Percentiles rank a stretch among this genome's conserved stretches.
phyloP scores from a whole-genome alignment of 2,888 invertebrate species.

The Athalia circularis region DNA sequence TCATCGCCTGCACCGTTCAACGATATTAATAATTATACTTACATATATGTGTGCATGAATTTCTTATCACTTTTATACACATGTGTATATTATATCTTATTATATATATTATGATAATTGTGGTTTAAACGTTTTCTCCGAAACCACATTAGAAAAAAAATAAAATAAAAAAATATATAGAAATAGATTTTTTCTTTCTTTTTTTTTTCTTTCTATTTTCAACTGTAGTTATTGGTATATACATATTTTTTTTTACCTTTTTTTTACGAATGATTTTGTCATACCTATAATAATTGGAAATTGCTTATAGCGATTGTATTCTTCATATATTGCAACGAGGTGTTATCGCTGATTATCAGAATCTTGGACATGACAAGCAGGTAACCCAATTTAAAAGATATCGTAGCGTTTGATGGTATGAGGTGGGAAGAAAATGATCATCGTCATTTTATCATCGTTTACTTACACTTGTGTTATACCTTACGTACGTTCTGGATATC shows the following conservation, averaged over 20 bases:
- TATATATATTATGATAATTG: too few relatives aligned
- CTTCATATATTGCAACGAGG: background rate
- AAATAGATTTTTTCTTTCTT: background rate
- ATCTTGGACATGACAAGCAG: slow-evolving; percentile 37
- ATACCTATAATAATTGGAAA: background rate
- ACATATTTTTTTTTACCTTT: too few relatives aligned
- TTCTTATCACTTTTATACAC: too few relatives aligned
- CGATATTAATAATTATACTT: too few relatives aligned
- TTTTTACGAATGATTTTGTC: too few relatives aligned
- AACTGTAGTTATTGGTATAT: too few relatives aligned
- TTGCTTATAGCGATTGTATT: background rate
- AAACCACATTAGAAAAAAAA: background rate
- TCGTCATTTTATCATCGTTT: too few relatives aligned
- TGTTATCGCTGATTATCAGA: slow-evolving; percentile 45
- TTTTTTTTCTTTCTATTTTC: background rate
- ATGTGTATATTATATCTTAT: too few relatives aligned
- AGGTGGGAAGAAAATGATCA: slow-evolving; percentile 9
- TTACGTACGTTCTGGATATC: background rate
- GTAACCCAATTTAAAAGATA: slow-evolving; percentile 47
- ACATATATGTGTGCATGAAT: too few relatives aligned
- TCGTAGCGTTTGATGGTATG: background rate
- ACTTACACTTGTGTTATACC: too few relatives aligned
- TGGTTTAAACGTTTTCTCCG: too few relatives aligned
- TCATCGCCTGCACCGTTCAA: too few relatives aligned
- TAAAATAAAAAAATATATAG: background rate